phyloP scores from a whole-genome alignment of 2,113 vertebrate genomes.

The Gyps fulvus region DNA sequence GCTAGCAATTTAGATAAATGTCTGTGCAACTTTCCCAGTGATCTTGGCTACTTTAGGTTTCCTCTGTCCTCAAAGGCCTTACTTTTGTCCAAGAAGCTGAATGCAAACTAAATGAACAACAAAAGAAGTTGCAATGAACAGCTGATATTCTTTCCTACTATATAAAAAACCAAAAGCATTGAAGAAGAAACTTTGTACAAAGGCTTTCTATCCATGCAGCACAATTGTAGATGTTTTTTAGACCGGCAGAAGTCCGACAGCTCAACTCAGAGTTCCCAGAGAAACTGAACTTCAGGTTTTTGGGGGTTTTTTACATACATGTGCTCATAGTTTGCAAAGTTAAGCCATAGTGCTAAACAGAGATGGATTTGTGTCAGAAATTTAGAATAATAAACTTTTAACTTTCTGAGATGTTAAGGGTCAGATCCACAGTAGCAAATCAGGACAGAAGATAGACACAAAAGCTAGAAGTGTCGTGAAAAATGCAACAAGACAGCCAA shows the following conservation, averaged over 20 bases:
- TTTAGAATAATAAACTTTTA: background rate
- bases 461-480: background rate
- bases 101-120: background rate
- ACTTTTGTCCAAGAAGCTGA: background rate
- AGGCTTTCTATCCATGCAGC: background rate
- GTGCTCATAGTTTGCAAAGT: background rate
- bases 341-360: background rate
- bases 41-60: background rate
- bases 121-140: background rate
- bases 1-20: background rate
- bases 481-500: background rate
- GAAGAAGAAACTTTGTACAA: background rate
- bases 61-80: background rate
- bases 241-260: background rate
- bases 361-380: background rate
- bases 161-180: background rate
- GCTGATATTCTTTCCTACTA: background rate
- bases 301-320: accelerated
- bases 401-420: background rate
- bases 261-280: background rate
- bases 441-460: background rate
- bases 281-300: background rate
- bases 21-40: background rate
- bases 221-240: background rate
- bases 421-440: background rate